These are phyloP conservation scores for Morus bassanus DNA, from an alignment of 2,797 vertebrate genomes.

Conservation along the genomic window DNA sequence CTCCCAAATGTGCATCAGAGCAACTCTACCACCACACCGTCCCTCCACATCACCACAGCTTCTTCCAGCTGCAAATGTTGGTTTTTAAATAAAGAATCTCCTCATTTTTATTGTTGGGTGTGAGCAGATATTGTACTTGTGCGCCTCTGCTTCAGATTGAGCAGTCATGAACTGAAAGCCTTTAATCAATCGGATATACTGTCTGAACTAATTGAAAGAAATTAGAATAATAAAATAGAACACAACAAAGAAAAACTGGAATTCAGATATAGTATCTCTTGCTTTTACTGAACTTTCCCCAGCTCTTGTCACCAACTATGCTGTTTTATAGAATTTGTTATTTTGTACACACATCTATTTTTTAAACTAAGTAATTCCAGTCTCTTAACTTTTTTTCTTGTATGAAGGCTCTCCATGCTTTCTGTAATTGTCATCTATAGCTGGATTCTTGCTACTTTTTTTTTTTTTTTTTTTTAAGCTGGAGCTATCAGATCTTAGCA, in stretches of 20 bases:
- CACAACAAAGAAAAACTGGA: neutral
- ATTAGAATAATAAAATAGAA: neutral
- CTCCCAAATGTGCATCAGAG: fast-evolving
- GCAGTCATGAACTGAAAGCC: neutral
- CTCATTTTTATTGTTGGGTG: neutral
- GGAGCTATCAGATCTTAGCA: neutral
- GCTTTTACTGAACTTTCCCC: neutral
- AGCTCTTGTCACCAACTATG: neutral
- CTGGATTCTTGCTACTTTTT: neutral
- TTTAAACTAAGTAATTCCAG: neutral
- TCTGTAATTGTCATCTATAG: neutral
- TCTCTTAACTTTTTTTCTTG: neutral
- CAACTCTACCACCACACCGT: neutral
- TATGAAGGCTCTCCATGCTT: neutral
- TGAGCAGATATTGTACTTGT: neutral
- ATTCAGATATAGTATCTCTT: neutral
- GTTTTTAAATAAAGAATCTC: neutral
- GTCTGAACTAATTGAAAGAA: neutral
- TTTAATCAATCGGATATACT: neutral
- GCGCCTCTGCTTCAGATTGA: neutral
- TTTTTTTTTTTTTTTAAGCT: neutral
- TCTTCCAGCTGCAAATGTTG: neutral
- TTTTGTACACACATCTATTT: neutral
- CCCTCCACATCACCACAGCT: neutral
- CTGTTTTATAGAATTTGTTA: neutral